Percentiles rank a stretch among this genome's conserved stretches.
phyloP scores from a whole-genome alignment of 2,888 invertebrate species.

The Biston stratarius region DNA sequence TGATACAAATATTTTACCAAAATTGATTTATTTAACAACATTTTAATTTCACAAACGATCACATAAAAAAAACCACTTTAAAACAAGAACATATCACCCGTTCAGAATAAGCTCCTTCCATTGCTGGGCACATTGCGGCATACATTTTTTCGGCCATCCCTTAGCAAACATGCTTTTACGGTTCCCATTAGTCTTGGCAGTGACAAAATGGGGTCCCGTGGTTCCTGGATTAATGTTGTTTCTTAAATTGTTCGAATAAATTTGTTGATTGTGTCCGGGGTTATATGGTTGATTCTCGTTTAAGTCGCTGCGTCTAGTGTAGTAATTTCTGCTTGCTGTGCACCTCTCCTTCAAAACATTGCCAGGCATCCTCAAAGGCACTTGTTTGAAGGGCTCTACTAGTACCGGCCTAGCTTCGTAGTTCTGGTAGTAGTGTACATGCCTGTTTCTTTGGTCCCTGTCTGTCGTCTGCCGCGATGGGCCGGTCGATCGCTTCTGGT shows the following conservation, averaged over 20 bases:
- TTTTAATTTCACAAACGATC: constrained; percentile 42
- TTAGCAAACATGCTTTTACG: constrained; percentile 38
- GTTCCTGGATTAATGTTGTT: background rate
- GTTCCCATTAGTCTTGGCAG: constrained; percentile 17
- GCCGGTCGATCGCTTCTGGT: constrained; percentile 49
- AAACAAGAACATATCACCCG: constrained; percentile 43
- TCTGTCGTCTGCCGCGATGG: constrained; percentile 30
- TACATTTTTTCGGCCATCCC: constrained; percentile 67
- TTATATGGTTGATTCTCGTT: background rate
- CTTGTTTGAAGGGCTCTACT: constrained; percentile 36
- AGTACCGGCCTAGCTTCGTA: constrained; percentile 62
- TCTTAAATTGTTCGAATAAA: constrained; percentile 4
- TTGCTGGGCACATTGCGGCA: constrained; percentile 60
- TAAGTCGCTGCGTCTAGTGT: background rate
- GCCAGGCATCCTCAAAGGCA: constrained; percentile 11
- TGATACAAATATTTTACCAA: constrained; percentile 10
- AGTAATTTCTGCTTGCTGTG: background rate
- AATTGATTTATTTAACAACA: constrained; percentile 46
- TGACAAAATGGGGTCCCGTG: constrained; percentile 16
- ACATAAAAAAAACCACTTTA: constrained; percentile 30
- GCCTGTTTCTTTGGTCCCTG: constrained; percentile 10
- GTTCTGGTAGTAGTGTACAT: constrained; percentile 49
- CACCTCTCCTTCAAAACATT: background rate
- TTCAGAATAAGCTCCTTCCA: constrained; percentile 67
- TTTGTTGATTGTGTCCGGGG: background rate